Base-by-base conservation (phyloP, 2,888 invertebrate genomes). In the Andricus quercusramuli region DNA sequence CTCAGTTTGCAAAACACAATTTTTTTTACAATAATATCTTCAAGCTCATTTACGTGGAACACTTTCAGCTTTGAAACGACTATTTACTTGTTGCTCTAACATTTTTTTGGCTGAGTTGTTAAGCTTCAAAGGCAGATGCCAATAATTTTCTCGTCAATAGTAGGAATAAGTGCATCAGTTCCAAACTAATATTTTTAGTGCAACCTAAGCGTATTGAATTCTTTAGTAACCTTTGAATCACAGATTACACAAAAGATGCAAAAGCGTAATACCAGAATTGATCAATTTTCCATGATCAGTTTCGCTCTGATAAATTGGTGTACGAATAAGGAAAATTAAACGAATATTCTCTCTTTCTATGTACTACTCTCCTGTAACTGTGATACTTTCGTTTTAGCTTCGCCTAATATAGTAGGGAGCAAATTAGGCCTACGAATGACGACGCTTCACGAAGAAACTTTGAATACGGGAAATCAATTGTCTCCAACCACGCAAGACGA, bases 401-500 rank as follows among this genome's bases (percentile, higher is more conserved):
- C 97, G 64, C 97, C 97, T 66, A 98, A 97, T 85, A 93, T 94
- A 79, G 90, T 91, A 79, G 96, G 96, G 87, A 95, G 96, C 84
- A 98, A 98, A 93, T 93, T 97, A 88, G 96, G 97, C 68, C 94
- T 97, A 89, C 95, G 98, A 70, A 98, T 98, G 98, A 97, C 97
- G 77, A 98, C 98, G 0, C 93, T 98, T 67, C 97, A 98, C 90
- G 98, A 98, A 92, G 98, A 98, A 93, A 91, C 91, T 44, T 90
- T 89, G 51, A 91, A 91, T 82, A 83, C 86, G 15, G 88, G 90
- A 0, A 91, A 91, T 82, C 90, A 91, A 67, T 70, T 90, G 62
- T 86, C 91, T 20, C 90, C 92, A 37, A 90, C 91, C 4, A 80
- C 80, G 22, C 88, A 88, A 32, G 92, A 91, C 66, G 92, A 92